Evolutionary conservation across 1,140 invertebrate species (phyloP).

Genomic region (Pogonomyrmex barbatus): DNA sequence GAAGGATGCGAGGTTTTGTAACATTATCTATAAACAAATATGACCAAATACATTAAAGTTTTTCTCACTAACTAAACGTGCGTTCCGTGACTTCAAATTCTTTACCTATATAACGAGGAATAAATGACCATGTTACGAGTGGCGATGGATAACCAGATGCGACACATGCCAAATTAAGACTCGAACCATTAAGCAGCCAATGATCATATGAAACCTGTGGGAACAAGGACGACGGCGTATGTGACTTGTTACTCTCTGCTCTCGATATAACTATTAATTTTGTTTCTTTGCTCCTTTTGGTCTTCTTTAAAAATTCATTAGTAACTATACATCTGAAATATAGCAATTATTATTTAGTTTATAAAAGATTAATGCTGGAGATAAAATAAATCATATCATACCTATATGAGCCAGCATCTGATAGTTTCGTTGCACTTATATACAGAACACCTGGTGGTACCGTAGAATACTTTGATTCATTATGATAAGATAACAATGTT

Average conservation of each 20-base stretch:
- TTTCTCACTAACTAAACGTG: neutral
- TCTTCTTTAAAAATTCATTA: constrained; percentile 85
- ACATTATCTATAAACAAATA: constrained; percentile 69
- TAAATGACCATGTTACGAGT: constrained; percentile 87
- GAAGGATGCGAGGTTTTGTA: constrained; percentile 78
- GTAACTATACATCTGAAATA: constrained; percentile 84
- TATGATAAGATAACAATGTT: constrained; percentile 81
- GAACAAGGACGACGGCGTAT: constrained; percentile 74
- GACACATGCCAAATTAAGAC: constrained; percentile 86
- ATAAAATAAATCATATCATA: constrained; percentile 67
- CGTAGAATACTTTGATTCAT: constrained; percentile 84
- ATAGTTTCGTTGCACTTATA: constrained; percentile 86
- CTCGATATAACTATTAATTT: constrained; percentile 83
- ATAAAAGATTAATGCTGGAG: neutral
- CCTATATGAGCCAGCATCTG: constrained; percentile 88
- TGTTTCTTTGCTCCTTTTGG: constrained; percentile 85
- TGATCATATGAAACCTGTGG: constrained; percentile 82
- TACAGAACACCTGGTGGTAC: constrained; percentile 88
- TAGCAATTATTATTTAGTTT: constrained; percentile 14
- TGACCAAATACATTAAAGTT: neutral
- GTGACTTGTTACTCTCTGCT: constrained; percentile 68
- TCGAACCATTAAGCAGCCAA: constrained; percentile 81
- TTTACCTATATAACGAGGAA: constrained; percentile 80
- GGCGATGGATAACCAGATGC: constrained; percentile 87
- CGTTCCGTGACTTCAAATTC: neutral